Percentiles rank a stretch among this genome's conserved stretches.
phyloP scores from a whole-genome alignment of 2,888 invertebrate species.

The Hirtodrosophila histrioides region DNA sequence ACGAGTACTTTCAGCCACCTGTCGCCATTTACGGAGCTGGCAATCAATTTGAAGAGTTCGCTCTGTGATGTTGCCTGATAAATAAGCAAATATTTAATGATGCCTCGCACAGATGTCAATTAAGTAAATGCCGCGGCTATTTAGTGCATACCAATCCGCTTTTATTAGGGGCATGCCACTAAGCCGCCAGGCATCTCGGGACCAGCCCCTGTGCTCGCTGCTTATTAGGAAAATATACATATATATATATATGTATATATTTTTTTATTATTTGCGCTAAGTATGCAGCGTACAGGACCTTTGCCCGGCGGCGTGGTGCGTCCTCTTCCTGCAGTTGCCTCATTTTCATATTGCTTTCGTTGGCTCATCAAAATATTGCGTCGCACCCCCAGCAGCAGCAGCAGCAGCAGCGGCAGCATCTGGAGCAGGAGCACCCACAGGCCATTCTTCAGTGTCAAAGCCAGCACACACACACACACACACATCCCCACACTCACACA shows the following conservation, averaged over 20 bases:
- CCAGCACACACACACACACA: slow-evolving; percentile 40
- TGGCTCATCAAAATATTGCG: slow-evolving; percentile 70
- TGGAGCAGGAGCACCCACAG: slow-evolving; percentile 44
- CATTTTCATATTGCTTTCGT: slow-evolving; percentile 76
- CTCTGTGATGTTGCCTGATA: slow-evolving; percentile 20
- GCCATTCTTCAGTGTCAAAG: slow-evolving; percentile 77
- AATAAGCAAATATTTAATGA: slow-evolving; percentile 58
- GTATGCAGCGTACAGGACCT: slow-evolving; percentile 35
- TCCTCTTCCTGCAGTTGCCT: slow-evolving; percentile 43
- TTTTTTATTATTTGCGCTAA: slow-evolving; percentile 31
- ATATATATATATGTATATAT: slow-evolving; percentile 11
- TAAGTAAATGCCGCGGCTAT: slow-evolving; percentile 69
- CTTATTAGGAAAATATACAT: slow-evolving; percentile 57
- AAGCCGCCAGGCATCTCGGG: slow-evolving; percentile 25
- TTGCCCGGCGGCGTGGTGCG: slow-evolving; percentile 37
- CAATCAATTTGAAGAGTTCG: slow-evolving; percentile 5
- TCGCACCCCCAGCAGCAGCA: slow-evolving; percentile 14
- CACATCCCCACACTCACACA: slow-evolving; percentile 8
- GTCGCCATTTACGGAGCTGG: slow-evolving; percentile 22
- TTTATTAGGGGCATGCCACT: slow-evolving; percentile 44
- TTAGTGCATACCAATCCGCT: slow-evolving; percentile 63
- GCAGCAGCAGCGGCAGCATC: slow-evolving; percentile 17
- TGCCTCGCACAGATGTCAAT: slow-evolving; percentile 61
- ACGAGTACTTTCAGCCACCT: slow-evolving; percentile 41
- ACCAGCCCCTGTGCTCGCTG: slow-evolving; percentile 40